A percentile compares a stretch with the other conserved stretches of the same genome.
phyloP scores from a whole-genome alignment of 2,113 vertebrate species.

The Aldabrachelys gigantea region DNA sequence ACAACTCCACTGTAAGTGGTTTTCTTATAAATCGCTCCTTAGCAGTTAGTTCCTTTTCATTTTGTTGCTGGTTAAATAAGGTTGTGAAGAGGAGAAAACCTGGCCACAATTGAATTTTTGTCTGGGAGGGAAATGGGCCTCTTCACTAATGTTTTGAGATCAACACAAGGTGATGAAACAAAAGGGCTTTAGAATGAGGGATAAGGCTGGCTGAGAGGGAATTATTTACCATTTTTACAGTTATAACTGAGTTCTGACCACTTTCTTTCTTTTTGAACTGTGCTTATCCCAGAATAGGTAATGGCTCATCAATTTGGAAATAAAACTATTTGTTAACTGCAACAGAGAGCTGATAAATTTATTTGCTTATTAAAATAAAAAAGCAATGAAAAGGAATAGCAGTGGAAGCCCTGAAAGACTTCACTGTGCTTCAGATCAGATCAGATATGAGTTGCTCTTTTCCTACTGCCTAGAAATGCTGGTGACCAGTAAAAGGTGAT shows the following conservation, averaged over 20 bases:
- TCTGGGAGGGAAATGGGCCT: background rate
- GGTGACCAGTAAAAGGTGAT: background rate
- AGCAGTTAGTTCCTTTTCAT: background rate
- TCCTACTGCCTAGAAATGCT: background rate
- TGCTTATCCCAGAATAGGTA: background rate
- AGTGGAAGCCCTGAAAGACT: background rate
- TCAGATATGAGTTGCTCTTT: background rate
- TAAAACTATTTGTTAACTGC: background rate
- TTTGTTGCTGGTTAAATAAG: background rate
- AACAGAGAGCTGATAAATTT: background rate
- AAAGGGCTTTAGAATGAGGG: background rate
- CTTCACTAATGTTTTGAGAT: background rate
- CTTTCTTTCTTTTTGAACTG: background rate
- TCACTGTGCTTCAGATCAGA: background rate
- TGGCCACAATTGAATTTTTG: background rate
- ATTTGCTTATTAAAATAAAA: background rate
- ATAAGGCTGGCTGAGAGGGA: background rate
- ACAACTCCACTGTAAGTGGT: accelerated
- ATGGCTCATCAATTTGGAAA: background rate
- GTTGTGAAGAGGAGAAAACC: background rate
- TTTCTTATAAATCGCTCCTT: background rate
- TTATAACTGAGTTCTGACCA: background rate
- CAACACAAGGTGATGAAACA: background rate
- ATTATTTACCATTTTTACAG: background rate
- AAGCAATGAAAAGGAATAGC: background rate